phyloP scores from a whole-genome alignment of 2,113 vertebrate genomes.

The Hippopotamus amphibius region DNA sequence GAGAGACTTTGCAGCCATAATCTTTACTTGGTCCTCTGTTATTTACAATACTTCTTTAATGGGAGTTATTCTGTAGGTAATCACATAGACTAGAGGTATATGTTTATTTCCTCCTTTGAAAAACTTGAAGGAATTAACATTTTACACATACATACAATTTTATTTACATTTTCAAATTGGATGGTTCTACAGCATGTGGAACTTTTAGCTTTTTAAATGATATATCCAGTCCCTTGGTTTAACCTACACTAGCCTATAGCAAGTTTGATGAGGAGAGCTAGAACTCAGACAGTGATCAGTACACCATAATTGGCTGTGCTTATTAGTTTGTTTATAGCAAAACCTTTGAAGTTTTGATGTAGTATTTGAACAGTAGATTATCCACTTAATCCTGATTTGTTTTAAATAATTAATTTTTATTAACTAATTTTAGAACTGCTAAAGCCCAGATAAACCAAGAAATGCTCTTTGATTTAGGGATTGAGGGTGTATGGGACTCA shows the following conservation, averaged over 20 bases:
- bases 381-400: neutral
- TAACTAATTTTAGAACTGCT: neutral
- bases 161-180: slow-evolving; percentile 29
- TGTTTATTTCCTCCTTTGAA: slow-evolving; percentile 41
- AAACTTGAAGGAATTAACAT: neutral
- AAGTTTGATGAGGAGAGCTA: neutral
- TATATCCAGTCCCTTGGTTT: neutral
- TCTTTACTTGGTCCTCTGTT: slow-evolving; percentile 31
- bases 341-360: neutral
- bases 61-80: neutral
- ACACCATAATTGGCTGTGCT: neutral
- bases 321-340: neutral
- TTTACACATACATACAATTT: neutral
- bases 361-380: slow-evolving; percentile 28
- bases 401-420: neutral
- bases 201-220: neutral
- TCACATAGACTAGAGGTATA: neutral
- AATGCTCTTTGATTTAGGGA: slow-evolving; percentile 4
- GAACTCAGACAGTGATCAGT: neutral
- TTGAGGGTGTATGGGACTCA: neutral
- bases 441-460: neutral
- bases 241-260: neutral
- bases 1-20: neutral
- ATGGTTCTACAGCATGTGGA: neutral
- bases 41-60: neutral